phyloP scores from a whole-genome alignment of 1,140 invertebrate genomes.

The Heliconius melpomene region DNA sequence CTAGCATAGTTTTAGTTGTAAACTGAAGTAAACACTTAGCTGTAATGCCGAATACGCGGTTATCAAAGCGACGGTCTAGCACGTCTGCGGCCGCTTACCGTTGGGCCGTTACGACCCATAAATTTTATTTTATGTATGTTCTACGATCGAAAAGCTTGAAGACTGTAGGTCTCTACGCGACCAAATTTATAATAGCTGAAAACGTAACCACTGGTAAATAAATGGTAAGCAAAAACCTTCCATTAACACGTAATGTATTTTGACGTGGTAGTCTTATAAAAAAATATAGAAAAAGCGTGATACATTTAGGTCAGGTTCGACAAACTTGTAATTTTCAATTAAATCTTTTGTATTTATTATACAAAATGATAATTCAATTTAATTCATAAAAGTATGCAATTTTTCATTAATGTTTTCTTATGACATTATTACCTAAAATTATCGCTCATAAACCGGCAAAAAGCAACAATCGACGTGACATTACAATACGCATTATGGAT shows the following conservation, averaged over 20 bases:
- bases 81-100: slow-evolving; percentile 58
- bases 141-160: slow-evolving; percentile 55
- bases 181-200: slow-evolving; percentile 39
- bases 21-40: slow-evolving; percentile 21
- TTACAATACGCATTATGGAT: no score
- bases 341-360: no score
- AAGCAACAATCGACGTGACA: no score
- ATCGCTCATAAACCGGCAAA: no score
- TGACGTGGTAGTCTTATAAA: neutral
- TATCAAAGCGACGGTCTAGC: slow-evolving; percentile 54
- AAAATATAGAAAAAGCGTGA: neutral
- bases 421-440: no score
- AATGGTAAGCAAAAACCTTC: slow-evolving; percentile 4
- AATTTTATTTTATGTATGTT: slow-evolving; percentile 68
- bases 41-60: slow-evolving; percentile 55
- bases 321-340: no score
- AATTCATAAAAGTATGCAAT: no score
- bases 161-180: slow-evolving; percentile 47
- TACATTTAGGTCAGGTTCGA: no score
- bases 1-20: neutral
- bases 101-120: slow-evolving; percentile 64
- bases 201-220: slow-evolving; percentile 28
- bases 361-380: no score
- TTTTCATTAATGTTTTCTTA: no score
- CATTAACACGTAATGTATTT: neutral